Base-by-base conservation (phyloP, 2,113 vertebrate species). In the Aegithalos caudatus region DNA sequence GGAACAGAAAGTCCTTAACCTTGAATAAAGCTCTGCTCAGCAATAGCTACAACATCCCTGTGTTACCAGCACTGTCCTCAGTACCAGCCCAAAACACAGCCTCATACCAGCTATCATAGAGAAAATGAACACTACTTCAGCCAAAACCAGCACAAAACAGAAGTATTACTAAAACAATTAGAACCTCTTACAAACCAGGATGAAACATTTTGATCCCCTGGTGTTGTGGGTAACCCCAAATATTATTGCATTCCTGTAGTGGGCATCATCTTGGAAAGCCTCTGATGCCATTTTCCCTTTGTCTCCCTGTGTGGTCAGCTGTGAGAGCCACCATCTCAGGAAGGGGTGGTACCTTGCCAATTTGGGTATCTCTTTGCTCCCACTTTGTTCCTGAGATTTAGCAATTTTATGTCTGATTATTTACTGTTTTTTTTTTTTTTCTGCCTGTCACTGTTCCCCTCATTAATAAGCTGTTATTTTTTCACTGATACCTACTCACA, bases 251-350 rank as follows among this genome's bases (percentile, higher is more conserved):
- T 50, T 40, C 29, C 35, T n/a, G 35, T 14, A 18, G 14, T 1
- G 3, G 29, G 44, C 18, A 38, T 16, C 14, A 40, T 11, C 28
- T 28, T 2, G 23, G 53, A 28, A 58, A 81, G 44, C 9, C 3
- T n/a, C 65, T 40, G 35, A 50, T 2, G 6, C 19, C 44, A 28
- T 28, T 50, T 40, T 48, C 53, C 42, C 18, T 27, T n/a, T 57
- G 64, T 48, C 22, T 48, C 23, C 64, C 42, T 48, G 6, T 1
- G 0, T 1, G 1, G 40, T 8, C 40, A 47, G n/a, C 4, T 2
- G 24, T 5, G 22, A 9, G 37, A 23, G 17, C 16, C 6, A 9
- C 14, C 35, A 35, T 12, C 24, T 19, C 11, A 28, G 35, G 14
- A 50, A 19, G 12, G 29, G 64, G 29, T 27, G n/a, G 4, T 23